Conservation (phyloP, 92 coral and sea anemone genomes). For the Isaurus tuberculatus region DNA sequence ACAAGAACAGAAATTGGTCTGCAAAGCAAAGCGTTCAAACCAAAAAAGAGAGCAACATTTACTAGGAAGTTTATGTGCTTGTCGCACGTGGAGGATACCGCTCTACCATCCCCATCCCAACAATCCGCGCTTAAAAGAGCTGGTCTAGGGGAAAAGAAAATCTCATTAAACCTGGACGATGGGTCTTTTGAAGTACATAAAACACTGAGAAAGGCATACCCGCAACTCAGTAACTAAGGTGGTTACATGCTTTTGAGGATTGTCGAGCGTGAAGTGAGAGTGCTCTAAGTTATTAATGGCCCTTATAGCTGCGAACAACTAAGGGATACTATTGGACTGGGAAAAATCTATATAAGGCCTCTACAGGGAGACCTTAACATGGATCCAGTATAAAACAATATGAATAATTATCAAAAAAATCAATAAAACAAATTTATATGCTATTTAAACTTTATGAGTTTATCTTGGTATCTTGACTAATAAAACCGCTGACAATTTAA, state of each 20-base stretch:
- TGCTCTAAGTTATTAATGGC: conserved; percentile 62
- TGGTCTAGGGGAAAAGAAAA: conserved; percentile 41
- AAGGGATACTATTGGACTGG: conserved; percentile 56
- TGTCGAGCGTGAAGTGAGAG: conserved; percentile 55
- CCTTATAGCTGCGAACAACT: conserved; percentile 60
- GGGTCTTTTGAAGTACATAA: conserved; percentile 57
- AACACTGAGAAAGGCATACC: conserved; percentile 48
- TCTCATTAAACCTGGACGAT: conserved; percentile 47
- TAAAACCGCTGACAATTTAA: too few species aligned
- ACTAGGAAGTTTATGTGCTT: conserved; percentile 57
- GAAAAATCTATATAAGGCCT: conserved; percentile 61
- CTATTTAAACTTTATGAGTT: too few species aligned
- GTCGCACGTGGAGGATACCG: conserved; percentile 40
- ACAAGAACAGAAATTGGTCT: conserved; percentile 10
- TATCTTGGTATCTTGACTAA: too few species aligned
- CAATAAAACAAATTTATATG: too few species aligned
- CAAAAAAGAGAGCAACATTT: conserved; percentile 40
- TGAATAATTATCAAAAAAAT: too few species aligned
- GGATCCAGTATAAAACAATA: conserved; percentile 57
- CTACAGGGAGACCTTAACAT: conserved; percentile 57
- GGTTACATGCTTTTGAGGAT: conserved; percentile 52
- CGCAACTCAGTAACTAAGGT: conserved; percentile 57
- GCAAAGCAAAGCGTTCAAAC: conserved; percentile 30
- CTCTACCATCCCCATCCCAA: conserved; percentile 49
- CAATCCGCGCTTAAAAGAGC: conserved; percentile 48